Percentiles rank a stretch among this genome's conserved stretches.
These are phyloP conservation scores for Diaphora mendica DNA, from an alignment of 2,888 invertebrate genomes.

Conservation along the genomic window DNA sequence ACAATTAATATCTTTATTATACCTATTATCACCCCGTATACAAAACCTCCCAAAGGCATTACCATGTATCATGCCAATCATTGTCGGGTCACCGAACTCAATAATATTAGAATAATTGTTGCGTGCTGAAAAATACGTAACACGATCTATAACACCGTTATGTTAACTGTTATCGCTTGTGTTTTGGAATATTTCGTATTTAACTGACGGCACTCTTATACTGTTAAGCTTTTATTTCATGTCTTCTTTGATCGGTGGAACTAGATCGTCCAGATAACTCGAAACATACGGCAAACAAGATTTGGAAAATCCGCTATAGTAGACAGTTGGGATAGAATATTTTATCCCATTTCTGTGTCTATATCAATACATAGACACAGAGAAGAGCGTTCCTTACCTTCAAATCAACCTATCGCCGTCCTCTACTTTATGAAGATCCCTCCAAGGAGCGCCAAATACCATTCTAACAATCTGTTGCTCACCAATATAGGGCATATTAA, in stretches of 20 bases:
- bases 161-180: constrained; percentile 33
- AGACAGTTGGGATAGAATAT: not conserved
- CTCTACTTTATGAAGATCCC: no score
- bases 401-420: no score
- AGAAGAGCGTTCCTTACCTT: no score
- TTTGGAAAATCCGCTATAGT: not conserved
- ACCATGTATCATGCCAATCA: constrained; percentile 10
- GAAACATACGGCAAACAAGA: not conserved
- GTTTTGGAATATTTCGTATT: constrained; percentile 27
- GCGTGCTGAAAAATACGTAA: constrained; percentile 54
- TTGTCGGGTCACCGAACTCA: constrained; percentile 36
- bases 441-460: no score
- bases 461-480: no score
- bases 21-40: constrained; percentile 11
- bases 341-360: no score
- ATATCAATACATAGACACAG: no score
- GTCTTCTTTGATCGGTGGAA: not conserved
- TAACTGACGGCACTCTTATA: constrained; percentile 5
- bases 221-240: constrained; percentile 8
- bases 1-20: constrained; percentile 15
- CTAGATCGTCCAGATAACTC: not conserved
- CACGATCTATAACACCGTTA: constrained; percentile 46
- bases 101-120: constrained; percentile 36
- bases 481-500: not conserved
- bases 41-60: constrained; percentile 13